These are phyloP conservation scores for Nesometra sesokonis DNA, from an alignment of 35 echinoderm and acorn worm species.

Conservation along the genomic window DNA sequence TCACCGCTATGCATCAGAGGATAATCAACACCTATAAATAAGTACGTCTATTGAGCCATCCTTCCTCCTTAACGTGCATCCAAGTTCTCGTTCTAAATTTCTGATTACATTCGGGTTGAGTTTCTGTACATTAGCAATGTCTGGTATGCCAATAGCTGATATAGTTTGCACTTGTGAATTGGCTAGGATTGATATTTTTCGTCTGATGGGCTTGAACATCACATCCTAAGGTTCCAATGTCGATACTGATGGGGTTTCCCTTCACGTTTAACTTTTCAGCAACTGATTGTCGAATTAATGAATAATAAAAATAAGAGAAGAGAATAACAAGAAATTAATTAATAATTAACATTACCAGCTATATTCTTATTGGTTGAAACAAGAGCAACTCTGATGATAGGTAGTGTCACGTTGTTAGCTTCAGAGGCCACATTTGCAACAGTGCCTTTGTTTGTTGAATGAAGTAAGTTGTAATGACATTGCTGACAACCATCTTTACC, in stretches of 20 bases:
- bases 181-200: conserved; percentile 12
- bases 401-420: conserved; percentile 17
- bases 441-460: no score
- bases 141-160: background rate
- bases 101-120: no score
- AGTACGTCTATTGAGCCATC: conserved; percentile 20
- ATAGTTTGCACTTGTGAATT: background rate
- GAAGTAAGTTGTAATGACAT: no score
- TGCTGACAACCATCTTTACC: background rate
- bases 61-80: no score
- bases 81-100: no score
- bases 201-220: conserved; percentile 45
- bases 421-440: no score
- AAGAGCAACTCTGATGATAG: conserved; percentile 2
- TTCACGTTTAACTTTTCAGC: conserved; percentile 31
- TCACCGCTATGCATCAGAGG: conserved; percentile 33
- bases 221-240: conserved; percentile 31
- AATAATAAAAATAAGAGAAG: no score
- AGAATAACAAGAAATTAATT: no score
- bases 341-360: conserved; percentile 3
- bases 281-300: background rate
- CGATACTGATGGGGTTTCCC: conserved; percentile 17
- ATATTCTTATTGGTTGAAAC: background rate
- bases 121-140: no score
- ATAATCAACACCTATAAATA: conserved; percentile 53